phyloP scores from a whole-genome alignment of 2,113 vertebrate species.

The Elephantulus edwardii region DNA sequence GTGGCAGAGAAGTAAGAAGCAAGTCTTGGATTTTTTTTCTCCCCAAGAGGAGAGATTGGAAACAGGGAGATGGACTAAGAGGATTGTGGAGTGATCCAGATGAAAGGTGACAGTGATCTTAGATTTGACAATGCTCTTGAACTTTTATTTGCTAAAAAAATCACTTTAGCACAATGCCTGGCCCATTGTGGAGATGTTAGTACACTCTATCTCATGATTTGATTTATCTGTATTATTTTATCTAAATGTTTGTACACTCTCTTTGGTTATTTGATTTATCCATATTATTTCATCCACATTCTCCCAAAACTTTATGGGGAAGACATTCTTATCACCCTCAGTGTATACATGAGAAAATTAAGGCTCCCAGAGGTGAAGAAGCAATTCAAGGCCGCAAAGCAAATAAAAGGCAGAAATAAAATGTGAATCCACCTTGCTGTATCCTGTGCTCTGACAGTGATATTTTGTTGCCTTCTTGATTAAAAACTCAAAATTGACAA shows the following conservation, averaged over 20 bases:
- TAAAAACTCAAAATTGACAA: background rate
- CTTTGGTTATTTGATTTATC: background rate
- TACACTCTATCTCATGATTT: too few relatives aligned
- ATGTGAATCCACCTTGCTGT: background rate
- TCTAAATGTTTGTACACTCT: background rate
- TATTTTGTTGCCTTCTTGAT: background rate
- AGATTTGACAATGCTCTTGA: too few relatives aligned
- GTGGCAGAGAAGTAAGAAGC: too few relatives aligned
- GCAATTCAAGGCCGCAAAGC: background rate
- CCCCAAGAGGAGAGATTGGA: background rate
- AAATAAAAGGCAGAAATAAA: background rate
- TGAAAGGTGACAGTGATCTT: background rate
- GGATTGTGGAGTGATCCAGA: background rate
- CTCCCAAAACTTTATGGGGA: background rate
- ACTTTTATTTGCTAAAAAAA: too few relatives aligned
- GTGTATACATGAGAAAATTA: background rate
- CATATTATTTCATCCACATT: background rate
- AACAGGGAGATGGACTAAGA: background rate
- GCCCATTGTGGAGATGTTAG: too few relatives aligned
- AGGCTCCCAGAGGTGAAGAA: background rate
- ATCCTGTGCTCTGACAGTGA: too few relatives aligned
- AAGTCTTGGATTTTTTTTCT: too few relatives aligned
- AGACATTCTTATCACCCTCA: background rate
- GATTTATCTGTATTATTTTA: too few relatives aligned
- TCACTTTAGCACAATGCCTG: too few relatives aligned